Conservation (phyloP, 2,888 invertebrate genomes). For the Argyresthia goedartella region DNA sequence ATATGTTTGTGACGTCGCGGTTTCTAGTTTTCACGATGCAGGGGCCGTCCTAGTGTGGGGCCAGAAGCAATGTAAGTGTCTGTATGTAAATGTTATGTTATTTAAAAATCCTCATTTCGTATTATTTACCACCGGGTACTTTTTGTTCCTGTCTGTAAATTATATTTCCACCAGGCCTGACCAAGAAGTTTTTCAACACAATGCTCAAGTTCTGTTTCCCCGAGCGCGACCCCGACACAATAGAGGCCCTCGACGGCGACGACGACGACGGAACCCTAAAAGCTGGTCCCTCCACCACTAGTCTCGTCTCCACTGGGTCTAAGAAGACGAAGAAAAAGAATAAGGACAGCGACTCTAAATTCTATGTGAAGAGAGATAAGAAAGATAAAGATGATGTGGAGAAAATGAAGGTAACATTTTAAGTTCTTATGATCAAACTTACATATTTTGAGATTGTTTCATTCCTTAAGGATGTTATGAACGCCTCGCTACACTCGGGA, state of each 20-base stretch:
- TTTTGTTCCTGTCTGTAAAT: no score
- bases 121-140: no score
- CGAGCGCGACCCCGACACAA: constrained; percentile 88
- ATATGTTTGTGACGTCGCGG: no score
- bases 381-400: constrained; percentile 94
- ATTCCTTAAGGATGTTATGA: no score
- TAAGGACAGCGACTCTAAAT: constrained; percentile 86
- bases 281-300: constrained; percentile 36
- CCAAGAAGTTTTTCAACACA: constrained; percentile 96
- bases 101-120: no score
- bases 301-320: constrained; percentile 56
- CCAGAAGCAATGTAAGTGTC: no score
- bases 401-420: constrained; percentile 90
- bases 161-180: constrained; percentile 71
- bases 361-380: constrained; percentile 88
- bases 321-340: constrained; percentile 67
- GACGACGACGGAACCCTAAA: constrained; percentile 61
- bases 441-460: no score
- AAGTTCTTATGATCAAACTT: no score
- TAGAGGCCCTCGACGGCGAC: constrained; percentile 76
- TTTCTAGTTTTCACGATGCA: no score
- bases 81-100: no score
- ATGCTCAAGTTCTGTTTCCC: constrained; percentile 99
- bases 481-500: no score
- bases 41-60: no score